Conservation (phyloP, 2,888 invertebrate species). For the Holacanthella duospinosa region DNA sequence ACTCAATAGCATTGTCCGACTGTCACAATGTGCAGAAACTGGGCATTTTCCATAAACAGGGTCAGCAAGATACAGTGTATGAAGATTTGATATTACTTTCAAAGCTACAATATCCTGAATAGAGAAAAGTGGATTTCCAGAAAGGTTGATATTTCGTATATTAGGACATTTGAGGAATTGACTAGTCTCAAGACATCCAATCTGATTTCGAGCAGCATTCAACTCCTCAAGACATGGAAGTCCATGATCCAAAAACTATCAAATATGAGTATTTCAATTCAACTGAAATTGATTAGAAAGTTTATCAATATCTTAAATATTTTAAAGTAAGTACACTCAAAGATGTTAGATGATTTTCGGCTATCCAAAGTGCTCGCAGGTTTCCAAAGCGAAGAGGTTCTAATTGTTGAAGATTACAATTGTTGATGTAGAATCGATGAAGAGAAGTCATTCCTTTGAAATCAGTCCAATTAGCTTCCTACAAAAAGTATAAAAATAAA, state of each 20-base stretch:
- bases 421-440: constrained; percentile 31
- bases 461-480: constrained; percentile 28
- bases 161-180: constrained; percentile 29
- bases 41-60: constrained; percentile 36
- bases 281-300: background rate
- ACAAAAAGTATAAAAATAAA: background rate
- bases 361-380: constrained; percentile 29
- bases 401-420: constrained; percentile 27
- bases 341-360: constrained; percentile 29
- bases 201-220: constrained; percentile 34
- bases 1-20: constrained; percentile 26
- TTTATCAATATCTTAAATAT: background rate
- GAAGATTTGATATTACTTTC: constrained; percentile 24
- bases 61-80: constrained; percentile 22
- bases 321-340: constrained; percentile 19
- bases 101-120: constrained; percentile 30
- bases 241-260: constrained; percentile 35
- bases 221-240: constrained; percentile 27
- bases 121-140: constrained; percentile 35
- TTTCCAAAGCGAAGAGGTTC: constrained; percentile 30
- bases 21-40: constrained; percentile 28
- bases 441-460: constrained; percentile 26
- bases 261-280: too few species aligned
- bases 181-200: constrained; percentile 25
- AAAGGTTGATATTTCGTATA: constrained; percentile 28